Percentiles rank a stretch among this genome's conserved stretches.
Conservation (phyloP, 1,140 invertebrate species). For the Oedothorax gibbosus region DNA sequence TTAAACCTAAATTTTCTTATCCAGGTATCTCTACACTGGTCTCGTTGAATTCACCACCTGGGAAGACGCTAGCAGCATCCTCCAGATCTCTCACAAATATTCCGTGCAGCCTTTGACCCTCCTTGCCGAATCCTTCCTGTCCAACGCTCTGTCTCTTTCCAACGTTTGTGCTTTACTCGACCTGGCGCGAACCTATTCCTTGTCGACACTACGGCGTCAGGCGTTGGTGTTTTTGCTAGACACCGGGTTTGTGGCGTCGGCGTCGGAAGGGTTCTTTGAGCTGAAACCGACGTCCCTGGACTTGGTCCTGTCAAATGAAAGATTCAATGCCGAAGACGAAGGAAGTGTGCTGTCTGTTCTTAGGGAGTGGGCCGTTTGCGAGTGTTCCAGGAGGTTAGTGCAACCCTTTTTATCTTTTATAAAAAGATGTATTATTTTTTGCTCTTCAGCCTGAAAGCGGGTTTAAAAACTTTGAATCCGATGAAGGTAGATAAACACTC, state of each 20-base stretch:
- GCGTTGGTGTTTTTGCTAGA: conserved; percentile 4
- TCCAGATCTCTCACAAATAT: conserved; percentile 45
- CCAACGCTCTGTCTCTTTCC: neutral
- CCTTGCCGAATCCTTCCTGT: neutral
- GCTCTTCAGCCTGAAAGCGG: no score
- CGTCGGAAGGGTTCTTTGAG: conserved; percentile 28
- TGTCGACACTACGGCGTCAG: neutral
- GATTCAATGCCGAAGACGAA: conserved; percentile 38
- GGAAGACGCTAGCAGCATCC: neutral
- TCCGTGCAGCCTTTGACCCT: conserved; percentile 15
- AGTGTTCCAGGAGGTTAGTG: conserved; percentile 32
- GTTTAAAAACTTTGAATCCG: no score
- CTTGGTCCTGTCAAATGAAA: neutral
- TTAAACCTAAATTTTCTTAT: neutral
- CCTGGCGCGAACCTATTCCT: conserved; percentile 4
- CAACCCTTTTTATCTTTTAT: neutral
- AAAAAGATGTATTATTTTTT: neutral
- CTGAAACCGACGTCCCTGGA: neutral
- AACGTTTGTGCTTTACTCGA: conserved; percentile 23
- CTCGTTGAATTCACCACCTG: conserved; percentile 12
- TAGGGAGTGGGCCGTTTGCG: conserved; percentile 32
- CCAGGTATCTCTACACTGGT: conserved; percentile 38
- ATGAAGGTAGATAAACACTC: no score
- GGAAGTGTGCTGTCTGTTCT: conserved; percentile 6
- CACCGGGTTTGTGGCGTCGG: conserved; percentile 8